These are phyloP conservation scores for Bubo blakistoni DNA, from an alignment of 2,113 vertebrate species.

Conservation along the genomic window DNA sequence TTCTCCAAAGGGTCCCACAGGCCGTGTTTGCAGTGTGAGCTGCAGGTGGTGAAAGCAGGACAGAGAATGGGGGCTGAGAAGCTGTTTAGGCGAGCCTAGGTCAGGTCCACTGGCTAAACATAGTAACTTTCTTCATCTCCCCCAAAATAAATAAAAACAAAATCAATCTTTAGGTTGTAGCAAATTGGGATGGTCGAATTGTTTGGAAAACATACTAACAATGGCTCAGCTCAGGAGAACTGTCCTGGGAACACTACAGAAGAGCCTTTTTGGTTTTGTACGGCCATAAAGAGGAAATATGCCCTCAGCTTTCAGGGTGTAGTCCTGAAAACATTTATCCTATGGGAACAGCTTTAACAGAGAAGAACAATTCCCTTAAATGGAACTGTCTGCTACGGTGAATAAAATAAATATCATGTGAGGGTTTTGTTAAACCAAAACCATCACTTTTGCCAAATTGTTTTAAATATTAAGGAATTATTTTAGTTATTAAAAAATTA, in stretches of 20 bases:
- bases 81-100: background rate
- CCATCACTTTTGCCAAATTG: background rate
- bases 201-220: background rate
- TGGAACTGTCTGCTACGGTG: background rate
- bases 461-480: background rate
- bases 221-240: background rate
- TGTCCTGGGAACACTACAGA: background rate
- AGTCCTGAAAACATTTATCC: background rate
- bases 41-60: background rate
- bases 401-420: background rate
- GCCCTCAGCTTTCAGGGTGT: background rate
- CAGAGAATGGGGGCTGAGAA: background rate
- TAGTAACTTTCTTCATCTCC: background rate
- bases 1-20: background rate
- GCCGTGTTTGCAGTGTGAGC: background rate
- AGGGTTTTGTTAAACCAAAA: background rate
- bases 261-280: background rate
- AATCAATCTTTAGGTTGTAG: background rate
- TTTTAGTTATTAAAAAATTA: background rate
- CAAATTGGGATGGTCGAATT: background rate
- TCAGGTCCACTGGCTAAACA: background rate
- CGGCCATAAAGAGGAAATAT: background rate
- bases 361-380: background rate
- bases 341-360: background rate
- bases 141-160: background rate